Evolutionary conservation across 2,797 vertebrate genomes (phyloP).

Genomic region (Pseudomugil tenellus): DNA sequence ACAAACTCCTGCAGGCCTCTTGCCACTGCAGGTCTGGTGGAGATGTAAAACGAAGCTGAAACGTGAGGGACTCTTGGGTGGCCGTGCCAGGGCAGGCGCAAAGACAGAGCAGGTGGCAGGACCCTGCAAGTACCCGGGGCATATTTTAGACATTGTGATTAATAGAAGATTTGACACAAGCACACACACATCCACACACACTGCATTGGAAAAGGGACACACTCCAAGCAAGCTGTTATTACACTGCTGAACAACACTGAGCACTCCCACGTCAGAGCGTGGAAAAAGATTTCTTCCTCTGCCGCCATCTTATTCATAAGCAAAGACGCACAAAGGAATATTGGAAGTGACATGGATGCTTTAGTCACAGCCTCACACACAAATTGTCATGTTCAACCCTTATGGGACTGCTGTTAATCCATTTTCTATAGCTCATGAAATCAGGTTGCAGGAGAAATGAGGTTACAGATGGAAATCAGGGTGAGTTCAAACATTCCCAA

Average conservation of each 20-base stretch:
- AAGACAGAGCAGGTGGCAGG: constrained; percentile 66
- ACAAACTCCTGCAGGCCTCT: constrained; percentile 42
- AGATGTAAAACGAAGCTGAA: constrained; percentile 65
- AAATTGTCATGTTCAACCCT: neutral
- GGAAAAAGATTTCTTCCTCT: constrained; percentile 5
- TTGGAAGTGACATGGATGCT: constrained; percentile 24
- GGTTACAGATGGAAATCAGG: neutral
- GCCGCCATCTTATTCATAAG: neutral
- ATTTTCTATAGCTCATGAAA: constrained; percentile 11
- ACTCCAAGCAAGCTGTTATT: constrained; percentile 49
- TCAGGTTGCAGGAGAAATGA: constrained; percentile 14
- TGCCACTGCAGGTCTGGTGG: constrained; percentile 37
- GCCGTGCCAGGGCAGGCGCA: constrained; percentile 18
- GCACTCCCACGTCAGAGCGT: constrained; percentile 10
- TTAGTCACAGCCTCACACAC: constrained; percentile 3
- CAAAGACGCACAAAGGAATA: constrained; percentile 3
- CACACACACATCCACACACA: constrained; percentile 26
- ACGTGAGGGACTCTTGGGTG: constrained; percentile 41
- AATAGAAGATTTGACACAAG: constrained; percentile 38
- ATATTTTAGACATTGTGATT: constrained; percentile 36
- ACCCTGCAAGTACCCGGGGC: constrained; percentile 42
- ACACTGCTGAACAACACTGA: constrained; percentile 21
- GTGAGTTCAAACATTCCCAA: neutral
- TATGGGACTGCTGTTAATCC: constrained; percentile 4
- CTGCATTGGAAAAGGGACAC: constrained; percentile 30